Evolutionary conservation across 2,113 vertebrate species (phyloP).

Genomic region (Oreochromis niloticus): DNA sequence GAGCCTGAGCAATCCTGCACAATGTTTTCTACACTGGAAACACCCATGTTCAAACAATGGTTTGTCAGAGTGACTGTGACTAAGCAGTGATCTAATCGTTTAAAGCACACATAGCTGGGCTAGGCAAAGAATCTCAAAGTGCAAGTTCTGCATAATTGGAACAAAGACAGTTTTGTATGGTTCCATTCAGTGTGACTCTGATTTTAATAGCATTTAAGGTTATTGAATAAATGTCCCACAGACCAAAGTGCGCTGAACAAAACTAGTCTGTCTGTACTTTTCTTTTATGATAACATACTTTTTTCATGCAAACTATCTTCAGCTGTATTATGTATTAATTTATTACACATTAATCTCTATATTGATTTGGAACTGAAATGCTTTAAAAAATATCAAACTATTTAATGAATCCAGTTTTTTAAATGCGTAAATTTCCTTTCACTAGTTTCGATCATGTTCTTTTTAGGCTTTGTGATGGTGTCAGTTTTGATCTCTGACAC

Average conservation of each 20-base stretch:
- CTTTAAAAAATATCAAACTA: not conserved
- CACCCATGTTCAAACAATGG: not conserved
- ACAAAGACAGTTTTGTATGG: not conserved
- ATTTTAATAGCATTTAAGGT: not conserved
- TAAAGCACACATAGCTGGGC: not conserved
- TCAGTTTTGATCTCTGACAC: not conserved
- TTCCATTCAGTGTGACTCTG: not conserved
- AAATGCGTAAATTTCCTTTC: not conserved
- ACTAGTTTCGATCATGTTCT: not conserved
- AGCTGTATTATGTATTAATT: not conserved
- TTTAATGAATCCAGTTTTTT: not conserved
- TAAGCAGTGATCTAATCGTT: not conserved
- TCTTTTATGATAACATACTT: not conserved
- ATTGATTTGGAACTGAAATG: not conserved
- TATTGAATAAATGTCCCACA: not conserved
- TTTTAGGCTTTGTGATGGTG: not conserved
- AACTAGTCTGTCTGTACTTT: not conserved
- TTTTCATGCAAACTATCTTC: not conserved
- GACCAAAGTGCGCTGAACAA: not conserved
- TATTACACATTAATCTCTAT: not conserved
- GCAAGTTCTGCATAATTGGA: not conserved
- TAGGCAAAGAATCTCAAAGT: not conserved
- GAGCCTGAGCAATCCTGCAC: not conserved
- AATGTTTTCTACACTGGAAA: not conserved
- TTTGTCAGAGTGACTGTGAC: not conserved